A percentile compares a stretch with the other conserved stretches of the same genome.
phyloP scores from a whole-genome alignment of 2,113 vertebrate species.

The Anoplopoma fimbria region DNA sequence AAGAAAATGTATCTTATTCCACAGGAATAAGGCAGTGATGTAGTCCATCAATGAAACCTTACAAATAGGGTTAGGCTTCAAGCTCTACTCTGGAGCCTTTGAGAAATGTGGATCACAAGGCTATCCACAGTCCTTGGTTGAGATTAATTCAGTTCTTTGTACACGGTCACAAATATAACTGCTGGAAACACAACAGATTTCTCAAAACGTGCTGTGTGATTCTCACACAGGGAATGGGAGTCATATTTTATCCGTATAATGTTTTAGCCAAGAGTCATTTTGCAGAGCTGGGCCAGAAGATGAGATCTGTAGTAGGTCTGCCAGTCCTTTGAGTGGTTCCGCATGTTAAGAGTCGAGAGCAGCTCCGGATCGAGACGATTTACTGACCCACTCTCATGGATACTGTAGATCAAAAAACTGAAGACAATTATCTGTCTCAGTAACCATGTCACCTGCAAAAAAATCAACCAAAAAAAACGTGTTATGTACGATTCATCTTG shows the following conservation, averaged over 20 bases:
- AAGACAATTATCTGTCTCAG: neutral
- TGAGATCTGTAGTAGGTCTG: slow-evolving; percentile 52
- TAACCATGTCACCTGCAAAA: slow-evolving; percentile 78
- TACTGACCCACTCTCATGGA: slow-evolving; percentile 26
- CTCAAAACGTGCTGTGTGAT: slow-evolving; percentile 23
- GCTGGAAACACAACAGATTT: slow-evolving; percentile 34
- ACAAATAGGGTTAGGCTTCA: slow-evolving; percentile 15
- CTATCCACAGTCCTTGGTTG: slow-evolving; percentile 12
- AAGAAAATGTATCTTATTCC: slow-evolving; percentile 59
- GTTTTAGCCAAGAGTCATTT: slow-evolving; percentile 58
- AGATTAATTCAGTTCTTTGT: slow-evolving; percentile 47
- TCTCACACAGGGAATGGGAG: slow-evolving; percentile 28
- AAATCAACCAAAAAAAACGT: neutral
- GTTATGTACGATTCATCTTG: neutral
- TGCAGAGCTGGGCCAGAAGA: slow-evolving; percentile 53
- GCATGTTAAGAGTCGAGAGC: slow-evolving; percentile 60
- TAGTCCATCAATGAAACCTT: slow-evolving; percentile 43
- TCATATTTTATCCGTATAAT: slow-evolving; percentile 47
- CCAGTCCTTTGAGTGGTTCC: slow-evolving; percentile 64
- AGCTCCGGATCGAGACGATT: slow-evolving; percentile 51
- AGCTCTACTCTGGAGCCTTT: neutral
- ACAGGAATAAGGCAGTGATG: slow-evolving; percentile 65
- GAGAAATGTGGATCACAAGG: slow-evolving; percentile 12
- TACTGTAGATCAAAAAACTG: slow-evolving; percentile 35
- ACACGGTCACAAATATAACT: slow-evolving; percentile 30